Base-by-base conservation (phyloP, 2,888 invertebrate genomes). In the Drosophila mimica region DNA sequence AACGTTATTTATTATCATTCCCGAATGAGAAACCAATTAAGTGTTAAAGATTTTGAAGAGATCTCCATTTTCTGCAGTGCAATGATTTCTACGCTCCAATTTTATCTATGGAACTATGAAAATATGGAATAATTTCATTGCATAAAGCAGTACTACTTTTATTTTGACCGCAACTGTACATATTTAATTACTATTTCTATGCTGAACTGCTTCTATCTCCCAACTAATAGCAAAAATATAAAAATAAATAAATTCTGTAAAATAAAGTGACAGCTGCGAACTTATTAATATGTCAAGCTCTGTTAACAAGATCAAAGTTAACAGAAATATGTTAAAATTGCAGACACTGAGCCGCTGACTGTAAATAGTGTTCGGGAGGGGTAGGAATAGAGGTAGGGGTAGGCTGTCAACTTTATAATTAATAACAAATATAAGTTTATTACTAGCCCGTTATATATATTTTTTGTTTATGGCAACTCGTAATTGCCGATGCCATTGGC, bases 401-500 rank as follows among this genome's bases (percentile, higher is more conserved):
- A 40, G 36, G n/a, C 38, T 34, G 20, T 9, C 53, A 46, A 20
- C 31, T 59, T 53, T 49, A 66, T 66, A 76, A 81, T 86, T 71
- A 76, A 84, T 69, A 62, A 48, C 51, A 58, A 71, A 71, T 65
- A 74, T 68, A 70, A 48, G 63, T 17, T 60, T 31, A 51, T 68
- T 57, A 75, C 40, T 49, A 70, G 52, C 64, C 60, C 15, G 49
- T 49, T 68, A 69, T 46, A 8, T 15, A 8, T 13, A 20, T 43
- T 43, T 9, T 25, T 67, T 54, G 25, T 61, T 70, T 57, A 70
- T 70, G 71, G 70, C 5, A 31, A 40, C 60, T 66, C 33, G 57
- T 65, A 72, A 82, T 84, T 91, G 85, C 86, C 90, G 82, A 91
- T 79, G 91, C 78, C 92, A 92, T 79, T 92, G 92, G 87, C 91